Evolutionary conservation across 1,140 invertebrate species (phyloP).

Genomic region (Cataglyphis hispanica): DNA sequence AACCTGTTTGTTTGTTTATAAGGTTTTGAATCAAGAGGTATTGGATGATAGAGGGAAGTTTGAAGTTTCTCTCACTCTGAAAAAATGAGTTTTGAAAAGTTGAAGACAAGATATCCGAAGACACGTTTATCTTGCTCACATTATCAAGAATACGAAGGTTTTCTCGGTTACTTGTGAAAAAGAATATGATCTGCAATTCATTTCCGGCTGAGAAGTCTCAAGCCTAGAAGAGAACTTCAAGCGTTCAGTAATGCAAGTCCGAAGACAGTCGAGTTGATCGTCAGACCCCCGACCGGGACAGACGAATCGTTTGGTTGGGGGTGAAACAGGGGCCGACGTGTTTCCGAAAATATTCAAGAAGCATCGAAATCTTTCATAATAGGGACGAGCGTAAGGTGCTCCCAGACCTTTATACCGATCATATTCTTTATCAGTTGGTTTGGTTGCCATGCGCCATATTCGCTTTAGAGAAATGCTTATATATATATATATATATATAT

Average conservation of each 20-base stretch:
- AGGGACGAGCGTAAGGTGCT: conserved; percentile 80
- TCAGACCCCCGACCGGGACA: conserved; percentile 77
- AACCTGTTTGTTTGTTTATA: conserved; percentile 87
- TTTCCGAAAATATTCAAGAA: conserved; percentile 80
- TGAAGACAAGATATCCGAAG: conserved; percentile 85
- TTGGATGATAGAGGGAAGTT: conserved; percentile 87
- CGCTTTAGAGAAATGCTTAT: conserved; percentile 34
- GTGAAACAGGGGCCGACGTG: conserved; percentile 77
- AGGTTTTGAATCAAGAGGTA: conserved; percentile 88
- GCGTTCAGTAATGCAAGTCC: conserved; percentile 71
- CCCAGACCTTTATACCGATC: conserved; percentile 81
- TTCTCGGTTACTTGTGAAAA: conserved; percentile 85
- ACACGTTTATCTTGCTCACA: conserved; percentile 84
- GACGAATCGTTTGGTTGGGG: conserved; percentile 78
- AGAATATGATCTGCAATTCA: conserved; percentile 86
- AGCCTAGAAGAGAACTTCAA: conserved; percentile 85
- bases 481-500: neutral
- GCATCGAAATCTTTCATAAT: conserved; percentile 78
- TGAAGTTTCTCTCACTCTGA: conserved; percentile 85
- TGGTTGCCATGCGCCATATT: conserved; percentile 70
- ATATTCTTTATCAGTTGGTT: conserved; percentile 86
- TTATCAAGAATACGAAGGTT: conserved; percentile 84
- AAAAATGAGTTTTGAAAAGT: conserved; percentile 85
- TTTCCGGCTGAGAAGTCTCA: conserved; percentile 85
- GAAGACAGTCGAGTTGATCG: conserved; percentile 81